phyloP scores from a whole-genome alignment of 2,797 vertebrate genomes.

The Argya squamiceps region DNA sequence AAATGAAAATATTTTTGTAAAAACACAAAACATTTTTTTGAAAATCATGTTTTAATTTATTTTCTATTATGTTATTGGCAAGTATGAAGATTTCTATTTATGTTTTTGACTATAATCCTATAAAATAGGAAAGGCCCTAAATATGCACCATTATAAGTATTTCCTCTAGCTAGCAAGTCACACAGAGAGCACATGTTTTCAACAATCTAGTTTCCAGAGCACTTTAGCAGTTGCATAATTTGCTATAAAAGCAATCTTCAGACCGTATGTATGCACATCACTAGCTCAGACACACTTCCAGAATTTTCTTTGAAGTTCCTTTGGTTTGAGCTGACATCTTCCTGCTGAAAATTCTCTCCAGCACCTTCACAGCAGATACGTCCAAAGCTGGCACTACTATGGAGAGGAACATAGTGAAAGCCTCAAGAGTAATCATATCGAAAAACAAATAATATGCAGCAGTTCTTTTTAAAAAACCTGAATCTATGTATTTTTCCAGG shows the following conservation, averaged over 20 bases:
- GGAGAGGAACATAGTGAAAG: background rate
- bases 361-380: background rate
- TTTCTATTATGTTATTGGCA: background rate
- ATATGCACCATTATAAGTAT: background rate
- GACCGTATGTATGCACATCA: fast-evolving
- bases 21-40: background rate
- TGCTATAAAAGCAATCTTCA: background rate
- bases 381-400: background rate
- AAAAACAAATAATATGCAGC: background rate
- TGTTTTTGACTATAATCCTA: background rate
- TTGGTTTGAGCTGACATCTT: background rate
- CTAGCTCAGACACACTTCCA: background rate
- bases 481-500: background rate
- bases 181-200: background rate
- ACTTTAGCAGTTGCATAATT: background rate
- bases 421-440: background rate
- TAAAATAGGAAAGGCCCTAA: background rate
- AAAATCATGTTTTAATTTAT: background rate
- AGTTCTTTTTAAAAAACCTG: background rate
- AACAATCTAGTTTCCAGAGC: background rate
- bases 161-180: background rate
- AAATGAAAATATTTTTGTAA: background rate
- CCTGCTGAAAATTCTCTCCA: background rate
- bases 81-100: background rate
- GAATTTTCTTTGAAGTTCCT: background rate